phyloP scores from a whole-genome alignment of 2,113 vertebrate genomes.

The Neotoma lepida region DNA sequence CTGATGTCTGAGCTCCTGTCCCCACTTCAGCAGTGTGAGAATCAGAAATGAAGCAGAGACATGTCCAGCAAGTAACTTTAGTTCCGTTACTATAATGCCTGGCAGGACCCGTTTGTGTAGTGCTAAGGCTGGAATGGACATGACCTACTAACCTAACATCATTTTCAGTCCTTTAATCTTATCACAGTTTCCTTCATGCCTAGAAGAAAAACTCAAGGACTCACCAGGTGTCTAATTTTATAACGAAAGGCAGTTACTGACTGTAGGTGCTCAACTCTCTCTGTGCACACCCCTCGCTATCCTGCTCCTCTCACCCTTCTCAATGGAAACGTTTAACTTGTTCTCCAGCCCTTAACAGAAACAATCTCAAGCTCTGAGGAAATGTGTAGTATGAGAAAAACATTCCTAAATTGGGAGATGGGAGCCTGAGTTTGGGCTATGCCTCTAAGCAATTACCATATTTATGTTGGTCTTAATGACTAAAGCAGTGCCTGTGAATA shows the following conservation, averaged over 20 bases:
- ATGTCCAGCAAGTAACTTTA: neutral
- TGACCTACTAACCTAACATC: neutral
- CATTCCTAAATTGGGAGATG: neutral
- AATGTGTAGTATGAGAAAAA: neutral
- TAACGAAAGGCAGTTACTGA: neutral
- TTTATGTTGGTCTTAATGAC: constrained; percentile 2
- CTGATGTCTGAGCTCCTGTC: neutral
- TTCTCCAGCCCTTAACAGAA: neutral
- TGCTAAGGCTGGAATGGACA: neutral
- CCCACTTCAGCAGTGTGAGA: neutral
- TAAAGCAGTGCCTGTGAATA: neutral
- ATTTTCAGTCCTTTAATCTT: neutral
- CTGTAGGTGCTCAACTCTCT: neutral
- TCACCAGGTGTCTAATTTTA: constrained; percentile 7
- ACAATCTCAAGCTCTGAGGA: constrained; percentile 26
- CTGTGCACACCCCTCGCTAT: neutral
- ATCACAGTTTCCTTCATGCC: neutral
- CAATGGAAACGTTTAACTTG: constrained; percentile 47
- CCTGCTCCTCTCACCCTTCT: neutral
- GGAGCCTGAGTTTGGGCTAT: neutral
- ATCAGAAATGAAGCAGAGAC: constrained; percentile 19
- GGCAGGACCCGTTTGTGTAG: neutral
- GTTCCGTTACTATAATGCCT: neutral
- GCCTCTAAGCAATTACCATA: neutral
- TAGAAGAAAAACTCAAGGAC: constrained; percentile 6